phyloP scores from a whole-genome alignment of 2,888 invertebrate species.

The Nephrotoma appendiculata region DNA sequence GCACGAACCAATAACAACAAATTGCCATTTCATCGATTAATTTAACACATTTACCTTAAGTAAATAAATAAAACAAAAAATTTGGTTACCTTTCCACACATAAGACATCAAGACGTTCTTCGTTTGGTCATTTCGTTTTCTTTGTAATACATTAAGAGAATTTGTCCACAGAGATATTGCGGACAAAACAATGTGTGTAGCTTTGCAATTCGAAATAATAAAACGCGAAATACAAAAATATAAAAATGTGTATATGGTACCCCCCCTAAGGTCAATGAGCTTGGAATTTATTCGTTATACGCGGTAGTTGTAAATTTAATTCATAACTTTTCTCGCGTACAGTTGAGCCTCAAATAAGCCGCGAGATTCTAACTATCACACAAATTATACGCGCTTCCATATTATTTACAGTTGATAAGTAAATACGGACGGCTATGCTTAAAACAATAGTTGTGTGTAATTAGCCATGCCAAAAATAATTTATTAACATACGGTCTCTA shows the following conservation, averaged over 20 bases:
- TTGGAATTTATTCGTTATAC: not conserved
- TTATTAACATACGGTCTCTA: not conserved
- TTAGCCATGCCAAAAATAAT: not conserved
- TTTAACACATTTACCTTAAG: not conserved
- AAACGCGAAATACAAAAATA: not conserved
- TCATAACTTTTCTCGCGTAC: not conserved
- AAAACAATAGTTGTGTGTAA: not conserved
- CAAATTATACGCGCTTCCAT: too few species aligned
- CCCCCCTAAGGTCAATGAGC: not conserved
- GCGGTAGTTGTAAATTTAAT: not conserved
- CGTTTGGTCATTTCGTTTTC: not conserved
- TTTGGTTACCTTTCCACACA: not conserved
- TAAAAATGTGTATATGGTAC: not conserved
- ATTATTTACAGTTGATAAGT: not conserved
- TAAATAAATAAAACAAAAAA: not conserved
- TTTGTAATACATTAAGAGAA: not conserved
- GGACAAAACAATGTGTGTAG: not conserved
- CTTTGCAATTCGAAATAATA: not conserved
- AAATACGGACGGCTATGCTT: not conserved
- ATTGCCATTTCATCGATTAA: not conserved
- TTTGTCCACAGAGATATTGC: not conserved
- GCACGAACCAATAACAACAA: not conserved
- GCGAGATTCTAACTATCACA: not conserved
- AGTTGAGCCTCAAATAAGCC: not conserved
- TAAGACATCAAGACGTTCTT: not conserved